Evolutionary conservation across 2,113 vertebrate species (phyloP).

Genomic region (Numenius arquata): DNA sequence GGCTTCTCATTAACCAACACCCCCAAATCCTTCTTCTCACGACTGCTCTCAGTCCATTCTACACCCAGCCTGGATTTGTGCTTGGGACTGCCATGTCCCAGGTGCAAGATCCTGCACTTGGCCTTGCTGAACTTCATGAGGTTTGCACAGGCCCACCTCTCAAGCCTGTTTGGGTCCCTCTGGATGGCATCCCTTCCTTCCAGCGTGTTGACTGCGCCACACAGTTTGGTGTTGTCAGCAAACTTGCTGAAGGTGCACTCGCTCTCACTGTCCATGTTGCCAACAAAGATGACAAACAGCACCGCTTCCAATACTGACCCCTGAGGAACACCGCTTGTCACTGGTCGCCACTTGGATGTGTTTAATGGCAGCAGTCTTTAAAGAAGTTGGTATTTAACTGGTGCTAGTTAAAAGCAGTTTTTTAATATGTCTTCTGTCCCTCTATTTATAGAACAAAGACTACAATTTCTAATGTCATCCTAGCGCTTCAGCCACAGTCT

Average conservation of each 20-base stretch:
- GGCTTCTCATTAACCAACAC: neutral
- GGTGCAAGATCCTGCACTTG: neutral
- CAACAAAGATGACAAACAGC: neutral
- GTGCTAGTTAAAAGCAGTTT: neutral
- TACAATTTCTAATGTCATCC: neutral
- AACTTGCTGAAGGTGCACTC: neutral
- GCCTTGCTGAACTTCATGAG: neutral
- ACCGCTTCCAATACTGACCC: neutral
- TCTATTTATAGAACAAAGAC: conserved; percentile 17
- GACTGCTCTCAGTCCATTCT: neutral
- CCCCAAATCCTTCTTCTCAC: neutral
- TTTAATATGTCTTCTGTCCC: neutral
- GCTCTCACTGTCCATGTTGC: neutral
- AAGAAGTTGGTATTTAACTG: neutral
- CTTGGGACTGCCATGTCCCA: neutral
- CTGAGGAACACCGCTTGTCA: neutral
- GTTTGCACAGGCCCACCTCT: neutral
- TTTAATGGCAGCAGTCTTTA: neutral
- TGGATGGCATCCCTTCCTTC: neutral
- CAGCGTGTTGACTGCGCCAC: neutral
- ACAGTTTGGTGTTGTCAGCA: neutral
- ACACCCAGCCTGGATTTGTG: neutral
- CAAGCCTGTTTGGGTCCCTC: neutral
- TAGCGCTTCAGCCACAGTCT: neutral
- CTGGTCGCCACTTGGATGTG: neutral